A percentile compares a stretch with the other conserved stretches of the same genome.
These are phyloP conservation scores for Osmoderma eremita DNA, from an alignment of 2,888 invertebrate genomes.

Conservation along the genomic window DNA sequence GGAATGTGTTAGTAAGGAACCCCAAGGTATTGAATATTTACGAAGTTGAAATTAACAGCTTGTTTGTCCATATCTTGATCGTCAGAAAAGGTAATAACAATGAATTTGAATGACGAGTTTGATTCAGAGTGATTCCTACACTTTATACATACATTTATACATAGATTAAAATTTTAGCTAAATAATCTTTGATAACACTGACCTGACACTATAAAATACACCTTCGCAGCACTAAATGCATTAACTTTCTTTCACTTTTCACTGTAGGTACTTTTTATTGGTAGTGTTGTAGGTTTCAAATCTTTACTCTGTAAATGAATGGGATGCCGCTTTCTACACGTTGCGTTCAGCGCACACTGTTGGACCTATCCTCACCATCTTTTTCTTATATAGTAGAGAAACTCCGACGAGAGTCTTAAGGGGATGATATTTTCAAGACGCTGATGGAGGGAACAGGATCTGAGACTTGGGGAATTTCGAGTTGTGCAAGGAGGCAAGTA, in stretches of 20 bases:
- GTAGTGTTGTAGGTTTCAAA: constrained; percentile 8
- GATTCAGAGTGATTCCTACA: too few relatives aligned
- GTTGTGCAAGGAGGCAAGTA: constrained; percentile 18
- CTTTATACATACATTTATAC: too few relatives aligned
- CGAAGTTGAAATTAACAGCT: too few relatives aligned
- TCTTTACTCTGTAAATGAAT: constrained; percentile 18
- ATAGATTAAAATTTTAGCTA: neutral
- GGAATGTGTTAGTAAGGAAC: too few relatives aligned
- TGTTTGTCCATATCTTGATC: too few relatives aligned
- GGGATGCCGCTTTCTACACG: constrained; percentile 34
- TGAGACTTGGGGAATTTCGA: constrained; percentile 28
- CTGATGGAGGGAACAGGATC: constrained; percentile 34
- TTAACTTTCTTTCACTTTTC: constrained; percentile 34
- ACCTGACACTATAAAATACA: constrained; percentile 15
- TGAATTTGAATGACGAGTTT: too few relatives aligned
- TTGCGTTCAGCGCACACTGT: constrained; percentile 27
- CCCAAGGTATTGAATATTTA: too few relatives aligned
- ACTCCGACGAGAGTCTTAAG: constrained; percentile 21
- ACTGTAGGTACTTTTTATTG: constrained; percentile 17
- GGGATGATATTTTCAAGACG: constrained; percentile 21
- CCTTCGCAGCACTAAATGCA: constrained; percentile 11
- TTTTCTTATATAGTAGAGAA: constrained; percentile 36
- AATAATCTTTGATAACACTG: constrained; percentile 11
- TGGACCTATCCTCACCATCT: constrained; percentile 26
- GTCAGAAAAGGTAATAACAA: too few relatives aligned